Conservation (phyloP, 2,113 vertebrate genomes). For the Agapornis roseicollis region DNA sequence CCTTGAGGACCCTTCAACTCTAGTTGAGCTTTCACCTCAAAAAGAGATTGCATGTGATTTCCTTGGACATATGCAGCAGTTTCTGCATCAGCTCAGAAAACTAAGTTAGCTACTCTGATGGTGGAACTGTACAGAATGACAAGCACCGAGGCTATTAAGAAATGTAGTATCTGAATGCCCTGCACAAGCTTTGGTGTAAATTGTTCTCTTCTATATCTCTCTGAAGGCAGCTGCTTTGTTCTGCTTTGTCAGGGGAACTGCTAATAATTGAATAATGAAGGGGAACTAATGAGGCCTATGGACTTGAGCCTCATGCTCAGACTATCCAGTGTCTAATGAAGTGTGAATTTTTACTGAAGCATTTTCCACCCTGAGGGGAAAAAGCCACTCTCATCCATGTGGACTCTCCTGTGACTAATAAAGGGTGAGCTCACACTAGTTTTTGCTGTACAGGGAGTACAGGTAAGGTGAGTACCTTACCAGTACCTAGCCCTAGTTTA, state of each 20-base stretch:
- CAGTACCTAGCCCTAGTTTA: background rate
- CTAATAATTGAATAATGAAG: slow-evolving; percentile 68
- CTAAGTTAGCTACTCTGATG: background rate
- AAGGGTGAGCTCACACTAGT: slow-evolving; percentile 40
- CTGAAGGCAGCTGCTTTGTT: slow-evolving; percentile 51
- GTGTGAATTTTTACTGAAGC: slow-evolving; percentile 54
- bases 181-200: background rate
- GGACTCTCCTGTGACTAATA: slow-evolving; percentile 49
- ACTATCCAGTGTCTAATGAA: slow-evolving; percentile 57
- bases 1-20: background rate
- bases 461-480: background rate
- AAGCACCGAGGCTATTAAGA: background rate
- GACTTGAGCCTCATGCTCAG: slow-evolving; percentile 53
- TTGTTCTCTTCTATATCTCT: slow-evolving; percentile 42
- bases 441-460: slow-evolving; percentile 11
- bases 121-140: background rate
- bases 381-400: slow-evolving; percentile 27
- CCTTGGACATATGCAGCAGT: background rate
- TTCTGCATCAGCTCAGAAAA: background rate
- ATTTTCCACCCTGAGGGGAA: slow-evolving; percentile 53
- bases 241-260: slow-evolving; percentile 56
- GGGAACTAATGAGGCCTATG: slow-evolving; percentile 52
- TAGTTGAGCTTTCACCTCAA: background rate
- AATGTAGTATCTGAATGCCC: slow-evolving; percentile 16
- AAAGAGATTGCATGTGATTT: background rate